Evolutionary conservation across 2,888 invertebrate genomes (phyloP).

Genomic region (Diarsia rubi): DNA sequence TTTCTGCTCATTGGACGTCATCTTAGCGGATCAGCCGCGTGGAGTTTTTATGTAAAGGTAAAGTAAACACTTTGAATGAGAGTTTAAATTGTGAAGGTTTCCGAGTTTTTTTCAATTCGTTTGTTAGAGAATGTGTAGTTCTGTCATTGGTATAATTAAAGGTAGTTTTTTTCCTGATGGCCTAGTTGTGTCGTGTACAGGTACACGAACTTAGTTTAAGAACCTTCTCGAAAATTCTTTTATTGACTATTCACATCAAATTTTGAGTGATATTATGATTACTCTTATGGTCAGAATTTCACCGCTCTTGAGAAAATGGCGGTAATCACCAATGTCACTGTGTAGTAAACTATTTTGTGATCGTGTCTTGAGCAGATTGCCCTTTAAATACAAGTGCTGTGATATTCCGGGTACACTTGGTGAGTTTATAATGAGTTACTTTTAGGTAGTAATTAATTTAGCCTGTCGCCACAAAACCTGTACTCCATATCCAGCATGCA

Average conservation of each 20-base stretch:
- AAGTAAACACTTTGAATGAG: constrained; percentile 44
- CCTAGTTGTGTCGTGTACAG: not conserved
- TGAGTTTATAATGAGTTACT: not conserved
- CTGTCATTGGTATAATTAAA: not conserved
- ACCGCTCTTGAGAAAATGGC: not conserved
- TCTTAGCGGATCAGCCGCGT: constrained; percentile 56
- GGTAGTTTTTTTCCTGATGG: not conserved
- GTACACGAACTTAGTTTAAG: no score
- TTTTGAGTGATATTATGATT: not conserved
- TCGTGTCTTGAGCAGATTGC: not conserved
- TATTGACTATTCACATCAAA: not conserved
- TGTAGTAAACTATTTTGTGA: not conserved
- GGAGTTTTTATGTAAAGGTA: constrained; percentile 51
- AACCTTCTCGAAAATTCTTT: not conserved
- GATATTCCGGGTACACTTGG: not conserved
- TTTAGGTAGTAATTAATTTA: not conserved
- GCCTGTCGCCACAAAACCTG: not conserved
- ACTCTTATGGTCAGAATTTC: not conserved
- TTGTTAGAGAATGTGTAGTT: constrained; percentile 1
- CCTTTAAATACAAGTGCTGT: not conserved
- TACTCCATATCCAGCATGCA: not conserved
- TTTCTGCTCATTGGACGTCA: constrained; percentile 49
- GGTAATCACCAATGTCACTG: not conserved
- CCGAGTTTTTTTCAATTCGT: constrained; percentile 28
- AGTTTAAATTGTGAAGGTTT: constrained; percentile 53